Evolutionary conservation across 2,797 vertebrate species (phyloP), one percentile per base, ranked within the genome.

Genomic region (Sebastes minor): DNA sequence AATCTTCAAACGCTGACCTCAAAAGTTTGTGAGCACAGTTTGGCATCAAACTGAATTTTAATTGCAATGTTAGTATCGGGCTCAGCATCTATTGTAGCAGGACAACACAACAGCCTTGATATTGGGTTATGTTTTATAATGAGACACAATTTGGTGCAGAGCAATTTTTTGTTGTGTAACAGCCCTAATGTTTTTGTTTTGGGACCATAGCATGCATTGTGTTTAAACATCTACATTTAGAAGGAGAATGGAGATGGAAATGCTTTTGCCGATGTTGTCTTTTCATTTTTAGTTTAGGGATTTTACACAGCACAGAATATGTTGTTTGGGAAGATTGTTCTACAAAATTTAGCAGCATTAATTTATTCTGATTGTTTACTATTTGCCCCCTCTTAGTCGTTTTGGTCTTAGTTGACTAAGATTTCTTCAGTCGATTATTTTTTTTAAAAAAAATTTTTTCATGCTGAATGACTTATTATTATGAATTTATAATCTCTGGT

Each of bases 41-140:
- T 77, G 33, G 27, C 59, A 76, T 87, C 81, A 87, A 90, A 87
- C 46, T 35, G 68, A 77, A 86, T 87, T 80, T 83, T 77, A 81
- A 85, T 82, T 82, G 53, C 70, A 33, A 10, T 55, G 49, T 79
- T 81, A 27, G 42, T 71, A 46, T 74, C 66, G 53, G 65, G 42
- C 59, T 71, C 59, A 71, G 63, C 46, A 20, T 78, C 67, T 28
- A 33, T 38, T 55, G 20, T 42, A 35, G 56, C 59, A 78, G 46
- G 68, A 80, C 64, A 55, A 18, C 14, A 11, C 18, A 55, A 35
- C 18, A 68, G 11, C 33, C n/a, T 66, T 57, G 22, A 42, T 81
- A 72, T 53, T 60, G 12, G 42, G 27, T 61, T 71, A 27, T 56
- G 53, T 73, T 84, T 85, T 12, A 52, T 76, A 75, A 71, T 59